Evolutionary conservation across 2,797 vertebrate species (phyloP), one percentile per base, ranked within the genome.

Genomic region (Anguilla megastoma): DNA sequence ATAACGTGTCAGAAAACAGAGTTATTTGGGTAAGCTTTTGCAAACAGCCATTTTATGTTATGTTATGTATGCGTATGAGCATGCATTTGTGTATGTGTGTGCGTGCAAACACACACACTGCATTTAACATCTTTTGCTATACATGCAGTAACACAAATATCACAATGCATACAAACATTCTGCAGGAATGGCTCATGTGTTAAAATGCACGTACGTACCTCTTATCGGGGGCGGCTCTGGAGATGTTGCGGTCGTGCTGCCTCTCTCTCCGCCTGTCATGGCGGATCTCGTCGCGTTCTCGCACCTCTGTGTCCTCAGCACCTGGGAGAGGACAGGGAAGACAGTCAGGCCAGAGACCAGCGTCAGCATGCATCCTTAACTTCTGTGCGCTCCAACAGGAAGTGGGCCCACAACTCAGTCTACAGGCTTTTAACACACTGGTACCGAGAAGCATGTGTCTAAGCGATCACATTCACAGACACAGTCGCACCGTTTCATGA

Each of bases 191-290:
- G 94, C 89, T 41, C 52, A 10, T 1, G 27, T 36, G 33, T 88
- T 85, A 86, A 87, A 85, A 80, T 58, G 45, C 24, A 92, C 90
- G 87, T 87, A 99, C 98, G 98, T 98, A 99, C 99, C 99, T 98
- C 95, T 99, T 99, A 94, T 99, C 98, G 76, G 98, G 98, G 85
- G 98, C 98, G 66, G 98, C 98, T 90, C 98, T 96, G 93, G 97
- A 97, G 91, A 99, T 97, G 94, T 99, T 99, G 86, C 98, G 95
- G 93, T 99, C 98, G 24, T 99, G 98, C 94, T 99, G 98, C 85
- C 98, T 96, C 91, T 99, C 98, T 94, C 98, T 99, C 92, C 97
- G 96, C 88, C 98, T 95, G 90, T 98, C 98, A 6, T 98, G 97
- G 90, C 98, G 96, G 92, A 99, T 99, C 94, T 99, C 97, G 8